phyloP scores from a whole-genome alignment of 2,888 invertebrate genomes.

The Agrotis ipsilon region DNA sequence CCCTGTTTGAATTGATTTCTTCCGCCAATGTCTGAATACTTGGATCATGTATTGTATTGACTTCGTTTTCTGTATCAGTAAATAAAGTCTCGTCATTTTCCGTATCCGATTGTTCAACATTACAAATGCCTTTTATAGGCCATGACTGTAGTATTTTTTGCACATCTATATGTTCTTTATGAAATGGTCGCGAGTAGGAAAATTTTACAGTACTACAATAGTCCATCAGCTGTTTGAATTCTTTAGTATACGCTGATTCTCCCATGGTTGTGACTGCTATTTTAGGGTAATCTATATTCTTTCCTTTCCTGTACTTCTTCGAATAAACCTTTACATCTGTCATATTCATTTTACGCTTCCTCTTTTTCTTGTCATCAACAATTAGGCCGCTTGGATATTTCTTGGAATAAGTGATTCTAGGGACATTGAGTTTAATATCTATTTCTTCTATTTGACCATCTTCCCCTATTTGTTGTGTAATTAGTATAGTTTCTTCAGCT shows the following conservation, averaged over 20 bases:
- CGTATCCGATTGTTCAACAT: constrained; percentile 45
- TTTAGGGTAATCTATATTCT: constrained; percentile 84
- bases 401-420: constrained; percentile 77
- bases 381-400: constrained; percentile 15
- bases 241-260: constrained; percentile 76
- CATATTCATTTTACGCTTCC: constrained; percentile 78
- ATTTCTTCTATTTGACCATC: constrained; percentile 59
- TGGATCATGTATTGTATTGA: constrained; percentile 69
- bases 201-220: constrained; percentile 84
- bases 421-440: constrained; percentile 72
- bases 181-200: constrained; percentile 83
- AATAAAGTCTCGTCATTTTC: constrained; percentile 71
- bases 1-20: constrained; percentile 76
- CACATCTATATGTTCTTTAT: constrained; percentile 81
- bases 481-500: constrained; percentile 44
- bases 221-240: constrained; percentile 78
- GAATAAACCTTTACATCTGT: constrained; percentile 67
- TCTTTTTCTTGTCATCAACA: constrained; percentile 43
- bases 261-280: constrained; percentile 65
- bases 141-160: constrained; percentile 74
- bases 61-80: constrained; percentile 63
- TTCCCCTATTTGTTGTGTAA: constrained; percentile 56
- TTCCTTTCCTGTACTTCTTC: constrained; percentile 83
- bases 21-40: constrained; percentile 77
- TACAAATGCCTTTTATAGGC: constrained; percentile 74